These are phyloP conservation scores for Euura saliciscinereae DNA, from an alignment of 1,140 invertebrate species.

Conservation along the genomic window DNA sequence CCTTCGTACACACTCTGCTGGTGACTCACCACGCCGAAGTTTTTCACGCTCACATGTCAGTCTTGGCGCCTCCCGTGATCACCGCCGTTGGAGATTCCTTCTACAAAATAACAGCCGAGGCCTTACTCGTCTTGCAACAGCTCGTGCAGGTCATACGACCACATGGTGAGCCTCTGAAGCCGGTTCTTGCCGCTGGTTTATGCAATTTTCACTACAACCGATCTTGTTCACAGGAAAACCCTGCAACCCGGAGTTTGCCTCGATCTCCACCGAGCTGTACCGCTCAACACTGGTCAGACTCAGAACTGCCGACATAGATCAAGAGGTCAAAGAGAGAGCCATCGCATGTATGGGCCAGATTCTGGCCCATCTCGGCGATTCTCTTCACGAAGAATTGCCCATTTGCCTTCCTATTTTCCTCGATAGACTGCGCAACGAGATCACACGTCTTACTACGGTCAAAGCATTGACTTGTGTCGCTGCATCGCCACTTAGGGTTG, in stretches of 20 bases:
- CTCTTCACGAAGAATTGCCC: constrained; percentile 73
- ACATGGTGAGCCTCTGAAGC: constrained; percentile 64
- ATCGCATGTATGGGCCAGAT: constrained; percentile 98
- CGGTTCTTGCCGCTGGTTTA: not conserved
- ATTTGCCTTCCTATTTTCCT: constrained; percentile 92
- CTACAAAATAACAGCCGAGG: constrained; percentile 98
- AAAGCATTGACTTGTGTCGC: constrained; percentile 95
- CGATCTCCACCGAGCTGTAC: constrained; percentile 84
- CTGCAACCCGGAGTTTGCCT: constrained; percentile 76
- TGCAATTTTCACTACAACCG: constrained; percentile 8
- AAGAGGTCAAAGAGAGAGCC: constrained; percentile 97
- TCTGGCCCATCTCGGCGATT: constrained; percentile 89
- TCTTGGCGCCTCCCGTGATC: constrained; percentile 88
- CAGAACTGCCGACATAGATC: constrained; percentile 95
- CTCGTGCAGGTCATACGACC: constrained; percentile 94
- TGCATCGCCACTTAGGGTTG: constrained; percentile 85
- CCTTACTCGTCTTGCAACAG: constrained; percentile 90
- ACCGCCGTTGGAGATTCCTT: constrained; percentile 91
- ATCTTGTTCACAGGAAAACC: constrained; percentile 54
- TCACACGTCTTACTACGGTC: constrained; percentile 93
- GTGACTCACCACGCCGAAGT: constrained; percentile 79
- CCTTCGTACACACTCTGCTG: constrained; percentile 89
- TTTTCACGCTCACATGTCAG: constrained; percentile 77
- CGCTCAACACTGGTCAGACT: constrained; percentile 83
- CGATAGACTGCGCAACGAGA: constrained; percentile 94